Evolutionary conservation across 2,113 vertebrate genomes (phyloP), one percentile per base, ranked within the genome.

Genomic region (Pyxicephalus adspersus): DNA sequence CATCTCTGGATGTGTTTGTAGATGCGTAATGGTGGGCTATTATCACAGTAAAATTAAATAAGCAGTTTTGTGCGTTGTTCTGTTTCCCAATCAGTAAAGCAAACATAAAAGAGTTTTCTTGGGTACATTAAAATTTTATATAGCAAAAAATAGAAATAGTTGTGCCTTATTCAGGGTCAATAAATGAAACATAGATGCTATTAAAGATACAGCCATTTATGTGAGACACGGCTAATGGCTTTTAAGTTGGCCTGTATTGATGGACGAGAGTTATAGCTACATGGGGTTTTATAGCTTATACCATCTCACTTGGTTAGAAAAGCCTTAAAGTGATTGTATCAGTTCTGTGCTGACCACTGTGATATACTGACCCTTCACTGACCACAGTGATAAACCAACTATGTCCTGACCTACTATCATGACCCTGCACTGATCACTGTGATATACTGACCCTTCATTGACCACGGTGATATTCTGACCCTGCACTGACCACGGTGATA

Each of bases 11-110:
- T 38, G 66, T 66, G 28, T 66, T 78, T 66, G 28, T 78, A n/a
- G n/a, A n/a, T n/a, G n/a, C n/a, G n/a, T n/a, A 67, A 78, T 66
- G 63, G 75, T 50, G 54, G 55, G 52, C 64, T 67, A 57, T 78
- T 28, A 78, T 66, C 50, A 55, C 61, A 78, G 66, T 66, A 55
- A 78, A 55, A 57, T 55, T 66, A 67, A n/a, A 78, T 78, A 50
- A 77, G 50, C 26, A 28, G 34, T 77, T 77, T 13, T 77, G 50
- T 66, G 15, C 64, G 57, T 18, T 57, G 50, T 64, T 18, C n/a
- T 6, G 19, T 22, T 54, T 19, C 64, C 2, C 45, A 29, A 17
- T 16, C 54, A 31, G 4, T 34, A 17, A 50, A 22, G 25, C 75
- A 64, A 51, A 29, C 28, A 16, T 13, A 22, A 22, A 57, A 74